phyloP scores from a whole-genome alignment of 35 echinoderm and acorn worm genomes.

The Nesometra sesokonis region DNA sequence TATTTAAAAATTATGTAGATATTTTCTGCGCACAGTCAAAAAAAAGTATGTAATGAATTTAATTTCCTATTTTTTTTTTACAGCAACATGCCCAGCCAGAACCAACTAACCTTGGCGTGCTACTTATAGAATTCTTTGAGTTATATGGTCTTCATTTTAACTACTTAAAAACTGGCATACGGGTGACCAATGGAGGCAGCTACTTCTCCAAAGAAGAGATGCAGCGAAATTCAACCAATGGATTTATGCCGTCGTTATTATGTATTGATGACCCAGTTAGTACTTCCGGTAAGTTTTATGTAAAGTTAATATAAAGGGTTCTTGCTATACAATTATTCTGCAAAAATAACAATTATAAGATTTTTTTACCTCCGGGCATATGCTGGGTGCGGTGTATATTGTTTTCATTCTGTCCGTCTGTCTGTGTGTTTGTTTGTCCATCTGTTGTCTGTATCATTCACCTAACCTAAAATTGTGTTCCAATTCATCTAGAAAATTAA shows the following conservation, averaged over 20 bases:
- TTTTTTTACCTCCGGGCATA: too few species aligned
- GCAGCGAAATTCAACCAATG: constrained; percentile 43
- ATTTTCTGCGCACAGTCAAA: too few species aligned
- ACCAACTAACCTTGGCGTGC: constrained; percentile 74
- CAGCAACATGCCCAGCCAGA: constrained; percentile 73
- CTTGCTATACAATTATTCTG: too few species aligned
- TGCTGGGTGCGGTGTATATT: too few species aligned
- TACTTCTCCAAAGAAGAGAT: constrained; percentile 95
- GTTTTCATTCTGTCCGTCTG: too few species aligned
- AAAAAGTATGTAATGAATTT: neutral
- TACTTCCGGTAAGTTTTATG: neutral
- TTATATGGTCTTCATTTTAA: constrained; percentile 92
- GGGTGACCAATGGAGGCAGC: constrained; percentile 58
- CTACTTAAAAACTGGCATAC: constrained; percentile 95
- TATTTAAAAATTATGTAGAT: too few species aligned
- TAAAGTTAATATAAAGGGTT: too few species aligned
- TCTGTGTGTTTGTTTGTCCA: too few species aligned
- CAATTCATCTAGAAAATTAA: too few species aligned
- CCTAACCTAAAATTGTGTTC: too few species aligned
- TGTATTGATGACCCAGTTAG: constrained; percentile 87
- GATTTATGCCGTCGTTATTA: constrained; percentile 51
- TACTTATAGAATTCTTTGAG: constrained; percentile 97
- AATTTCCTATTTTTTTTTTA: neutral
- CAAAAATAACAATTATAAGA: too few species aligned
- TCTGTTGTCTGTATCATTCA: too few species aligned